Evolutionary conservation across 2,888 invertebrate species (phyloP).

Genomic region (Spisula solida): DNA sequence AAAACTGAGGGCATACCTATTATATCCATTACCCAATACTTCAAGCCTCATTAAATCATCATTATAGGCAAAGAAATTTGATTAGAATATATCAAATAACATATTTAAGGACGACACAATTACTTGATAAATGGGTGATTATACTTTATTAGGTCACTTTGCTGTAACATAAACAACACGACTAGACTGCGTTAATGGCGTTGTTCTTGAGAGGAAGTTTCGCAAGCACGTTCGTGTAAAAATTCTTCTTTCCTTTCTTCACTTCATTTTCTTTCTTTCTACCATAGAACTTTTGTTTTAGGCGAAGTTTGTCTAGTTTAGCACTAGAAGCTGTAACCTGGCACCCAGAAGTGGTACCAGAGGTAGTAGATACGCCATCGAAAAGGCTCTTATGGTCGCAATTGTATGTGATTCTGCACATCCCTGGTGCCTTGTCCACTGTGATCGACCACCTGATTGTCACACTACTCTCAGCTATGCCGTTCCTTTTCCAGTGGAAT

Average conservation of each 20-base stretch:
- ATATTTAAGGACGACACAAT: too few relatives aligned
- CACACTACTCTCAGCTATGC: constrained; percentile 91
- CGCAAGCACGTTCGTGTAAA: not conserved
- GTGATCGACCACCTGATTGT: constrained; percentile 94
- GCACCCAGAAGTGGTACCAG: constrained; percentile 74
- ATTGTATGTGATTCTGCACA: constrained; percentile 94
- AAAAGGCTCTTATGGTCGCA: constrained; percentile 91
- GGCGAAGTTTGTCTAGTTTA: constrained; percentile 31
- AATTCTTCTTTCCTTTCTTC: constrained; percentile 21
- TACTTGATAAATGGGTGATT: not conserved
- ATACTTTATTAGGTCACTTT: not conserved
- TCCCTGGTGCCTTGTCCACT: constrained; percentile 91
- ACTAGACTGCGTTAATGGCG: not conserved
- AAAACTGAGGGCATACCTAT: too few relatives aligned
- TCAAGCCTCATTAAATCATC: too few relatives aligned
- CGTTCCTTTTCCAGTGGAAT: constrained; percentile 93
- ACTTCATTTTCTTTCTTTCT: constrained; percentile 33
- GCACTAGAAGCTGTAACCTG: constrained; percentile 36
- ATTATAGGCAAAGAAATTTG: too few relatives aligned
- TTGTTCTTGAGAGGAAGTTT: constrained; percentile 4
- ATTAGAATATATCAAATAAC: too few relatives aligned
- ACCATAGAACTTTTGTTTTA: constrained; percentile 28
- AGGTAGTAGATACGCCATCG: constrained; percentile 70
- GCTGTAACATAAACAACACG: not conserved
- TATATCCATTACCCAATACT: not conserved